These are phyloP conservation scores for Lutjanus erythropterus DNA, from an alignment of 2,113 vertebrate genomes.

Conservation along the genomic window DNA sequence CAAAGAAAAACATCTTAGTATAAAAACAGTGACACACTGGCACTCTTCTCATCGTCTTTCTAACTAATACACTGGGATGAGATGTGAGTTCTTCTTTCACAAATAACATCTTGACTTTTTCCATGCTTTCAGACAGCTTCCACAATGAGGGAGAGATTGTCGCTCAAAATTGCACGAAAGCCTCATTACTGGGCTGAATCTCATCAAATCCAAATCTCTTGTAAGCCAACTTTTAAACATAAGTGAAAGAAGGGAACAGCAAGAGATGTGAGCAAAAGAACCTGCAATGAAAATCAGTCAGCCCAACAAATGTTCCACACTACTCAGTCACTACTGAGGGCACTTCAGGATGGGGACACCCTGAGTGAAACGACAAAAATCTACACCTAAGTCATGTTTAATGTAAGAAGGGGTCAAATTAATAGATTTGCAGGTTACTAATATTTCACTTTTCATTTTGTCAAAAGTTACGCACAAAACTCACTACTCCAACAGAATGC, in stretches of 20 bases:
- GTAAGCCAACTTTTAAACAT: background rate
- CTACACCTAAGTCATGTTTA: background rate
- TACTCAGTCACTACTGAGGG: background rate
- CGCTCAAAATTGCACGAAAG: background rate
- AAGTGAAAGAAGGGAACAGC: background rate
- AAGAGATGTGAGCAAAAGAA: background rate
- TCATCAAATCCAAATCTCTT: background rate
- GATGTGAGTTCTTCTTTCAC: slow-evolving; percentile 19
- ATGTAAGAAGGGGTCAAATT: background rate
- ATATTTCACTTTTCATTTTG: background rate
- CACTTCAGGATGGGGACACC: background rate
- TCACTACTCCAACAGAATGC: background rate
- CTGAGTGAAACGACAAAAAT: background rate
- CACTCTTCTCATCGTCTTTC: background rate
- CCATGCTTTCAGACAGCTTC: background rate
- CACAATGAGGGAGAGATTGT: background rate
- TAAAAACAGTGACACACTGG: background rate
- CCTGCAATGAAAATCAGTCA: background rate
- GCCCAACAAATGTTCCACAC: background rate
- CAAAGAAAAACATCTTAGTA: background rate
- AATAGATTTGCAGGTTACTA: background rate
- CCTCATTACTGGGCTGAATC: background rate
- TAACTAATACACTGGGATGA: background rate
- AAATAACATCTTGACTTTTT: slow-evolving; percentile 9
- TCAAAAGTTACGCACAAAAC: background rate